phyloP scores from a whole-genome alignment of 2,113 vertebrate genomes.

The Myiagra hebetior region DNA sequence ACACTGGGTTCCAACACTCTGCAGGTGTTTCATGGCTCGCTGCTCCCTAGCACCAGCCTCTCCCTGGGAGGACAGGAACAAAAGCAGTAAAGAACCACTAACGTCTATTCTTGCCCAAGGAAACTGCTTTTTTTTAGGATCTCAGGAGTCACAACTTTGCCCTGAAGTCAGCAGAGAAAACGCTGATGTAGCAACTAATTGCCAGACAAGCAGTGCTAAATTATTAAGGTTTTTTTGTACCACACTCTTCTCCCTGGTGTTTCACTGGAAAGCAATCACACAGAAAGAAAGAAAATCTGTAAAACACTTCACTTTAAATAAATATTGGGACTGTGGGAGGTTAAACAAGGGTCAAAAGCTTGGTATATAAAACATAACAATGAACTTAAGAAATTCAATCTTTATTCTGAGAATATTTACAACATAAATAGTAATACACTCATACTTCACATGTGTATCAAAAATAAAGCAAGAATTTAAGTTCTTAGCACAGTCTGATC shows the following conservation, averaged over 20 bases:
- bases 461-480: neutral
- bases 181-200: neutral
- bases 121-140: neutral
- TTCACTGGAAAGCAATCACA: neutral
- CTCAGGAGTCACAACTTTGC: neutral
- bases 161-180: neutral
- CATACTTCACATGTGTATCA: neutral
- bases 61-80: neutral
- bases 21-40: neutral
- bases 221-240: neutral
- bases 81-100: neutral
- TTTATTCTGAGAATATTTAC: conserved; percentile 13
- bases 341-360: neutral
- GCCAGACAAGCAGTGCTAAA: neutral
- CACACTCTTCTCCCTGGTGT: neutral
- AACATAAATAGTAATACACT: neutral
- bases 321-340: neutral
- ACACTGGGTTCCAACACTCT: accelerated
- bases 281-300: neutral
- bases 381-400: neutral
- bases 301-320: neutral
- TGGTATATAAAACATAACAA: neutral
- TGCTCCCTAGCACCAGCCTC: neutral
- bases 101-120: neutral
- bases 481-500: neutral